These are phyloP conservation scores for Melanostoma mellinum DNA, from an alignment of 2,888 invertebrate genomes.

Conservation along the genomic window DNA sequence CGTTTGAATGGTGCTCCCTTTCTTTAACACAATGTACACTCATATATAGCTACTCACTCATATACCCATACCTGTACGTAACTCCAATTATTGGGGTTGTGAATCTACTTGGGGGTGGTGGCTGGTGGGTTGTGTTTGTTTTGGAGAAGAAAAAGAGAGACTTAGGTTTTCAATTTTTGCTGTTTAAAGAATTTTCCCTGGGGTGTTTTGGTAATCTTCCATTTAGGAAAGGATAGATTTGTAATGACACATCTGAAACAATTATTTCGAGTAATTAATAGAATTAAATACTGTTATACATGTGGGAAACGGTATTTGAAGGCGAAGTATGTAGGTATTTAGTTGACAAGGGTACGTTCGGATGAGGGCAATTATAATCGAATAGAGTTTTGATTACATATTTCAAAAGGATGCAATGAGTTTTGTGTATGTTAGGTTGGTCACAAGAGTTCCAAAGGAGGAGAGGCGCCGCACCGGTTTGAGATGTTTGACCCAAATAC, in stretches of 20 bases:
- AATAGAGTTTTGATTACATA: neutral
- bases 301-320: constrained; percentile 22
- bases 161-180: constrained; percentile 60
- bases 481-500: no score
- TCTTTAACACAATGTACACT: constrained; percentile 1
- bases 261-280: constrained; percentile 57
- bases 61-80: neutral
- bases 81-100: neutral
- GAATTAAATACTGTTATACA: constrained; percentile 41
- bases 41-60: neutral
- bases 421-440: no score
- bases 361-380: constrained; percentile 7
- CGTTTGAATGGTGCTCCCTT: constrained; percentile 53
- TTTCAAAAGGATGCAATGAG: no score
- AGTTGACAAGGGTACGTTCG: neutral
- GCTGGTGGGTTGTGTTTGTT: constrained; percentile 4
- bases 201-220: constrained; percentile 45
- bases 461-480: no score
- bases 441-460: no score
- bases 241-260: constrained; percentile 62
- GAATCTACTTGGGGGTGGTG: no score
- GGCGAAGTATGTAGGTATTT: no score
- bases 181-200: constrained; percentile 50
- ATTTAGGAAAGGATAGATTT: constrained; percentile 37
- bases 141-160: neutral